Conservation (phyloP, 2,113 vertebrate species). For the Lophochroa leadbeateri region DNA sequence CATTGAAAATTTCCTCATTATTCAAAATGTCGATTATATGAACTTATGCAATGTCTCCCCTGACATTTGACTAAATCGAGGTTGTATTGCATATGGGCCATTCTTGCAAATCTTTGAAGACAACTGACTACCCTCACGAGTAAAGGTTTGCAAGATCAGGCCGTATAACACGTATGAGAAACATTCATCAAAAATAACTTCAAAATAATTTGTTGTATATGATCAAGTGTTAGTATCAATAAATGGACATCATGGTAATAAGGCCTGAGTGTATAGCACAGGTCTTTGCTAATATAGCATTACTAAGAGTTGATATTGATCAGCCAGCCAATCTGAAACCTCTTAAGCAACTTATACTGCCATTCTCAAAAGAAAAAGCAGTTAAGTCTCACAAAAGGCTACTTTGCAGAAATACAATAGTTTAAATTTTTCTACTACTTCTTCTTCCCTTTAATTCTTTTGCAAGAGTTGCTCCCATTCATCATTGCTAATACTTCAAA, state of each 20-base stretch:
- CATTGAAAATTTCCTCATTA: slow-evolving; percentile 49
- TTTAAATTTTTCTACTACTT: neutral
- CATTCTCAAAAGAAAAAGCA: no score
- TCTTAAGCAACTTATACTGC: neutral
- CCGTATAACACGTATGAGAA: neutral
- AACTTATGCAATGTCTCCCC: slow-evolving; percentile 48
- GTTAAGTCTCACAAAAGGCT: neutral
- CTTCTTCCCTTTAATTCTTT: neutral
- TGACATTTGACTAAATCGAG: slow-evolving; percentile 40
- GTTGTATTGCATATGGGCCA: slow-evolving; percentile 38
- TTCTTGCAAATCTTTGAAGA: slow-evolving; percentile 44
- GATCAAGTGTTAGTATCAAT: slow-evolving; percentile 17
- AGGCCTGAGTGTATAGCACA: neutral
- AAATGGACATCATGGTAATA: neutral
- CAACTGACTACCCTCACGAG: neutral
- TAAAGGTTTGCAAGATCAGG: slow-evolving; percentile 53
- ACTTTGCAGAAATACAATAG: neutral
- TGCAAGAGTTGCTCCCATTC: neutral
- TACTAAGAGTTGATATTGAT: slow-evolving; percentile 34
- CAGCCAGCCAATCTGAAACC: neutral
- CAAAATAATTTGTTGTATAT: slow-evolving; percentile 22
- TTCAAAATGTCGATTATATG: slow-evolving; percentile 50
- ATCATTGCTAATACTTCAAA: neutral
- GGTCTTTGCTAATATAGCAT: neutral
- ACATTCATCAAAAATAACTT: slow-evolving; percentile 12